Conservation (phyloP, 2,888 invertebrate genomes). For the Xylota segnis region DNA sequence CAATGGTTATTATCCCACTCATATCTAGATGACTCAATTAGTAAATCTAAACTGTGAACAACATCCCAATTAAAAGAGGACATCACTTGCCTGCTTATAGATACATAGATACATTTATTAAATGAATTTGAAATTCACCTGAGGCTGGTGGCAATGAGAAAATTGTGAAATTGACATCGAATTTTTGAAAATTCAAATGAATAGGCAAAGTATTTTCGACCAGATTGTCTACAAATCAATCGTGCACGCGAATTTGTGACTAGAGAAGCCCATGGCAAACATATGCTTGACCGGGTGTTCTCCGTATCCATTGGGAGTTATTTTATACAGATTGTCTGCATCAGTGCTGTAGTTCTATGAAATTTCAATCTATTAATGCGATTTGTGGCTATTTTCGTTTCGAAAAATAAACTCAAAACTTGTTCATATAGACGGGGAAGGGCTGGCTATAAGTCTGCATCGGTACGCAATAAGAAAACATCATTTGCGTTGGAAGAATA, state of each 20-base stretch:
- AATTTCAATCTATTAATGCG: conserved; percentile 58
- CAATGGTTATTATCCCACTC: conserved; percentile 18
- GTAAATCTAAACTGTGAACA: conserved; percentile 34
- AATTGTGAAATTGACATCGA: conserved; percentile 69
- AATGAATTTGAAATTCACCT: conserved; percentile 54
- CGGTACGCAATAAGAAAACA: conserved; percentile 22
- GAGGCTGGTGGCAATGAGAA: conserved; percentile 5
- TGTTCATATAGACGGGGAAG: conserved; percentile 69
- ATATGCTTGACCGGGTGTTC: conserved; percentile 25
- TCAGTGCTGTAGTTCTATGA: conserved; percentile 27
- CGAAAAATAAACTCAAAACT: conserved; percentile 59
- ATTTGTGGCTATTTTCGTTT: conserved; percentile 53
- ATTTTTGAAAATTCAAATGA: conserved; percentile 28
- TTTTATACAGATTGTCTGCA: conserved; percentile 37
- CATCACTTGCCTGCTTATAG: conserved; percentile 8
- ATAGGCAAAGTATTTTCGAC: conserved; percentile 53
- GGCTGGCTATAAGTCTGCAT: conserved; percentile 43
- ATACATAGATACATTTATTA: conserved; percentile 3
- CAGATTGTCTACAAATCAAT: conserved; percentile 3
- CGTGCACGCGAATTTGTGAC: conserved; percentile 20
- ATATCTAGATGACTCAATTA: conserved; percentile 54
- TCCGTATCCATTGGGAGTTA: conserved; percentile 28
- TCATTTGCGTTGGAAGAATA: conserved; percentile 37
- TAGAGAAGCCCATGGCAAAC: conserved; percentile 9
- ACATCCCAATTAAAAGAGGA: conserved; percentile 34